These are phyloP conservation scores for Merodon equestris DNA, from an alignment of 2,888 invertebrate species.

Conservation along the genomic window DNA sequence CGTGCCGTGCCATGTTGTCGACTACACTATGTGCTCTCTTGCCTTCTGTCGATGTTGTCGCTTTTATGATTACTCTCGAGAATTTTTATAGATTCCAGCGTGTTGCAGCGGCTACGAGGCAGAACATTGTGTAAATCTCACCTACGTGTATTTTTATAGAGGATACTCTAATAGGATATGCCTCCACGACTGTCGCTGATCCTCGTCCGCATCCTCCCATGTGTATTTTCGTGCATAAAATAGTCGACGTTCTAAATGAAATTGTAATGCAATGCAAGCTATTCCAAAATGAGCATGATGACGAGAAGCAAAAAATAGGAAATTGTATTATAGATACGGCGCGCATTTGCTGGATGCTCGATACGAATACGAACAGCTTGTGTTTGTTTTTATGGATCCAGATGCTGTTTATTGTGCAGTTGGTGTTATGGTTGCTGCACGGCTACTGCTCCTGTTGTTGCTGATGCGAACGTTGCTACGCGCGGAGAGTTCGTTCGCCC, in stretches of 20 bases:
- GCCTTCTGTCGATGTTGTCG: constrained; percentile 44
- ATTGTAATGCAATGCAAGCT: constrained; percentile 66
- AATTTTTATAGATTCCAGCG: constrained; percentile 57
- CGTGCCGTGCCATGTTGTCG: too few relatives aligned
- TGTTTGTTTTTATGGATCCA: constrained; percentile 64
- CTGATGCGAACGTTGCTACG: constrained; percentile 12
- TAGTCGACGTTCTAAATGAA: constrained; percentile 62
- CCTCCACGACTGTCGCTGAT: background rate
- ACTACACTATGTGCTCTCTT: too few relatives aligned
- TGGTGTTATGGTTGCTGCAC: constrained; percentile 29
- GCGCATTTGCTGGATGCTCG: constrained; percentile 51
- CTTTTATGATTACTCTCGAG: constrained; percentile 65
- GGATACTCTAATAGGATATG: constrained; percentile 60
- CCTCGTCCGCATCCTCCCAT: background rate
- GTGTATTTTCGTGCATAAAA: constrained; percentile 52
- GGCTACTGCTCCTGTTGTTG: constrained; percentile 14
- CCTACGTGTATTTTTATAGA: constrained; percentile 64
- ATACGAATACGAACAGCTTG: too few relatives aligned
- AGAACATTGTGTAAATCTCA: constrained; percentile 68
- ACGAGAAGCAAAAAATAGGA: constrained; percentile 2
- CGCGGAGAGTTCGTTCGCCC: constrained; percentile 59
- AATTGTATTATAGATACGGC: constrained; percentile 44
- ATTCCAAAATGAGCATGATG: constrained; percentile 50
- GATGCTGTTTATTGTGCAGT: constrained; percentile 44
- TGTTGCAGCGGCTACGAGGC: constrained; percentile 9